These are phyloP conservation scores for Metridium senile DNA, from an alignment of 92 coral and sea anemone species.

Conservation along the genomic window DNA sequence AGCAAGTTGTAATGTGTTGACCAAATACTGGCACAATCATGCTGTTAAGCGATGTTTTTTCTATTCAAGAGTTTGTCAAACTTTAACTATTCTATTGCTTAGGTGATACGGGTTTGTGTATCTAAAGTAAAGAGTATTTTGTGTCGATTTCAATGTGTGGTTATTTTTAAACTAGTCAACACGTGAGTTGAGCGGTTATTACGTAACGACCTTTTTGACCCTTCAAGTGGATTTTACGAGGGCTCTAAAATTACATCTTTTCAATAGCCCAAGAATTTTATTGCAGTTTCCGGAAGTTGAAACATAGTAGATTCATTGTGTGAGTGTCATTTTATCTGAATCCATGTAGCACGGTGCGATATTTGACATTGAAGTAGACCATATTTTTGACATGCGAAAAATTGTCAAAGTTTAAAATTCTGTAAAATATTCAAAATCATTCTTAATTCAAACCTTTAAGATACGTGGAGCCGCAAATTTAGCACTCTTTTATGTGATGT, in stretches of 20 bases:
- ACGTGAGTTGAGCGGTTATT: background rate
- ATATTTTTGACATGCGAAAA: constrained; percentile 7
- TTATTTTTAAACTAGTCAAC: background rate
- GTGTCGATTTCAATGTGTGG: background rate
- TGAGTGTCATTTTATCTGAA: background rate
- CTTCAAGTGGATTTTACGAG: constrained; percentile 1
- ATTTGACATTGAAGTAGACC: background rate
- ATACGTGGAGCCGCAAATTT: background rate
- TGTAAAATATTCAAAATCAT: constrained; percentile 15
- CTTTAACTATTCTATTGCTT: background rate
- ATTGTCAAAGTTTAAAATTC: constrained; percentile 10
- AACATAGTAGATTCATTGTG: background rate
- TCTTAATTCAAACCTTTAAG: background rate
- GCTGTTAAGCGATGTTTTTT: background rate
- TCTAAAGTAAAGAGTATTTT: background rate
- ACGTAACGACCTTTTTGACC: constrained; percentile 18
- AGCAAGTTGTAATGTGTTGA: background rate
- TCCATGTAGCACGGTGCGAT: constrained; percentile 8
- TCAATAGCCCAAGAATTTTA: constrained; percentile 38
- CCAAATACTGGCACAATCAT: background rate
- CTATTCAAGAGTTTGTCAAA: background rate
- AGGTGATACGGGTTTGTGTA: background rate
- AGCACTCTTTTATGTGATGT: background rate
- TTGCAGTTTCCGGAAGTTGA: constrained; percentile 25
- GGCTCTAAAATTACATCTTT: constrained; percentile 26